Evolutionary conservation across 2,113 vertebrate species (phyloP), one percentile per base, ranked within the genome.

Genomic region (Lanius ludovicianus): DNA sequence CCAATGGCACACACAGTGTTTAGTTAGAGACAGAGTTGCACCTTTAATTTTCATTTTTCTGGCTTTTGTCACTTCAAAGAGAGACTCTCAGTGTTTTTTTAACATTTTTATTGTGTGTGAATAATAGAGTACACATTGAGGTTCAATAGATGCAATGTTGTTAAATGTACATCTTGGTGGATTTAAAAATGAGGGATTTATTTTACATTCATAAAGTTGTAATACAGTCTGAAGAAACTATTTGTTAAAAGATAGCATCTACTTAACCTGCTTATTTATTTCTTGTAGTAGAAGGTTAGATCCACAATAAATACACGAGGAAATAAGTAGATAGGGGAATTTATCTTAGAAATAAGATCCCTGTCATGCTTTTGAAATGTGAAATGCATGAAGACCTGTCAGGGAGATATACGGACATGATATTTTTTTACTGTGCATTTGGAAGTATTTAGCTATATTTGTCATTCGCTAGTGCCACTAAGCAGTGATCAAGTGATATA

Each of bases 221-320:
- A 98, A 98, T 98, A 95, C 96, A 98, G 97, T 98, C 94, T 96
- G 85, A 97, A 98, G 97, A 97, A 98, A 98, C 97, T 98, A 97
- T 98, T 99, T 98, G 98, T 99, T 98, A 99, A 99, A 98, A 99
- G 98, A 99, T 99, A 99, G 98, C 98, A 98, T 99, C 98, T 99
- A 98, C 98, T 99, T 99, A 99, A 98, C 98, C 98, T 98, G 98
- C 98, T 99, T 99, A 99, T 99, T 99, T 99, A 99, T 99, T 98
- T 99, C 98, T 98, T 98, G 97, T 98, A 97, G 98, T 98, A 97
- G 98, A 98, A 98, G 97, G 94, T 98, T 98, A 98, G 98, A 98
- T 97, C 96, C 97, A 98, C 98, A 99, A 98, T 99, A 99, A 99
- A 99, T 99, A 99, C 97, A 96, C 42, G 92, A 95, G 97, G 98